These are phyloP conservation scores for Monochamus saltuarius DNA, from an alignment of 1,140 invertebrate genomes.

Conservation along the genomic window DNA sequence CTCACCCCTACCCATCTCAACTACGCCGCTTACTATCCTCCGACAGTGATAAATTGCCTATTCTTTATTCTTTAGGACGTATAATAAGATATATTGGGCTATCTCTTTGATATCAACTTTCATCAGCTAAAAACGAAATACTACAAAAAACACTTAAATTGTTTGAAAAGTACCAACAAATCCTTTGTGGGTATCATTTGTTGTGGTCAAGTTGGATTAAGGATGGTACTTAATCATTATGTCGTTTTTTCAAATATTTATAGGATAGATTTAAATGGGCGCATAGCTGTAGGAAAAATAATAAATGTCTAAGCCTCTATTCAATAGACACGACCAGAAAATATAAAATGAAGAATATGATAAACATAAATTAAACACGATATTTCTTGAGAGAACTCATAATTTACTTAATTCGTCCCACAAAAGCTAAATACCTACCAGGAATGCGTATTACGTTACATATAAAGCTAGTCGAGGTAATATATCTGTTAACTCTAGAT, in stretches of 20 bases:
- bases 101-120: conserved; percentile 33
- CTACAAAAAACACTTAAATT: conserved; percentile 29
- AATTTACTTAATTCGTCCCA: too few species aligned
- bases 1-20: conserved; percentile 27
- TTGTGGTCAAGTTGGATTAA: conserved; percentile 18
- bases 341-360: too few species aligned
- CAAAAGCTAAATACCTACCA: too few species aligned
- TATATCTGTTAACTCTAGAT: too few species aligned
- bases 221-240: conserved; percentile 11
- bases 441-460: too few species aligned
- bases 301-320: too few species aligned
- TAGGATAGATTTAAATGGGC: too few species aligned
- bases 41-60: conserved; percentile 35
- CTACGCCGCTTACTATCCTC: conserved; percentile 24
- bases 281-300: too few species aligned
- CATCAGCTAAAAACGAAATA: conserved; percentile 18
- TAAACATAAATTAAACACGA: too few species aligned
- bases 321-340: too few species aligned
- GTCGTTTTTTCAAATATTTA: conserved; percentile 1
- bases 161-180: conserved; percentile 18
- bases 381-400: too few species aligned
- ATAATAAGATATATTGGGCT: conserved; percentile 32
- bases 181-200: conserved; percentile 11
- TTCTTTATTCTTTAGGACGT: conserved; percentile 27
- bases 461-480: too few species aligned